Evolutionary conservation across 2,888 invertebrate genomes (phyloP), one percentile per base, ranked within the genome.

Genomic region (Eudemis profundana): DNA sequence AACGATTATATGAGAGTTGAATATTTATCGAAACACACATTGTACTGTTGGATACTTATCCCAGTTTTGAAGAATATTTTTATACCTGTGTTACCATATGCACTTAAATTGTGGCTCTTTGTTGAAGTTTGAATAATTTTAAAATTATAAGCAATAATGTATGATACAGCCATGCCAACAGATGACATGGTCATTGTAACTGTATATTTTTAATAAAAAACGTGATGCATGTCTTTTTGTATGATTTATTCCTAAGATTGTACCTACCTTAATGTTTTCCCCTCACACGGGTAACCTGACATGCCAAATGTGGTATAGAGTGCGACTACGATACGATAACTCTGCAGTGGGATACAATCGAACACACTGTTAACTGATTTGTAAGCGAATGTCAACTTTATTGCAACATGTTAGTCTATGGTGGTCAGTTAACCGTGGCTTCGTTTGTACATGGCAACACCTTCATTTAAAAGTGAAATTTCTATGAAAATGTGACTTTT

Each of bases 201-300:
- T 57, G 61, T 66, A 66, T 66, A 62, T 66, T 66, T 66, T 66
- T 66, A 62, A 62, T 62, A 62, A 62, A 66, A 66, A 53, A 63
- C 36, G 38, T 38, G 15, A 57, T 42, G 42, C 42, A 27, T 40
- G 14, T 1, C 23, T 27, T n/a, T 21, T 63, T 56, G 29, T 33
- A 33, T 57, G 4, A 56, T 46, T 53, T 53, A 12, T 19, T 12
- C 15, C 19, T 19, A 44, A 12, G 12, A 23, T 23, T 5, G 7
- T 2, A 7, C 21, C n/a, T 7, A 1, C 17, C 46, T 46, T 44
- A 10, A 10, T 1, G 19, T 54, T 36, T 7, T 21, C 19, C n/a
- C n/a, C n/a, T n/a, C n/a, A n/a, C n/a, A n/a, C n/a, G n/a, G n/a
- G n/a, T n/a, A n/a, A n/a, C n/a, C n/a, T n/a, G n/a, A n/a, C n/a